Base-by-base conservation (phyloP, 1,140 invertebrate genomes). In the Trialeurodes vaporariorum region DNA sequence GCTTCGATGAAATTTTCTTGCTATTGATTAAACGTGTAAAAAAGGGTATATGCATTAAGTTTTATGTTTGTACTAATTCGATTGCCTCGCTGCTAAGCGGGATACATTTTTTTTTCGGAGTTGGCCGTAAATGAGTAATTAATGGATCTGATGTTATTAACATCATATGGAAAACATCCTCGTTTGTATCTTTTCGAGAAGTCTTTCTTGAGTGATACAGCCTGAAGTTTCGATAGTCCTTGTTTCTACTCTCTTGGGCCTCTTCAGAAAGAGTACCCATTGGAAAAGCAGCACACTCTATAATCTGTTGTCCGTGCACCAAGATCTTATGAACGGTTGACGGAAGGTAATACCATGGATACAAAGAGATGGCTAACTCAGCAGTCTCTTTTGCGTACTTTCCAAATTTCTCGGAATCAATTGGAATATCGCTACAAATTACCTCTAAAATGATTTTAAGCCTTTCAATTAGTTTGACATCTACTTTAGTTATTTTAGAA, bases 391-490 rank as follows among this genome's bases (percentile, higher is more conserved):
- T 61, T 25, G 26, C 60, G 61, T 67, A 67, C n/a, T 67, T 0
- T 13, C 34, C 65, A 49, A 61, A 67, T 40, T 2, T 13, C 9
- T 61, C 27, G 2, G 22, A 49, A 62, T 72, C 66, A 2, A 73
- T 71, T 23, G 59, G 59, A 68, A 25, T 67, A 68, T 60, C 73
- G 77, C 76, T 72, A 76, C 68, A 68, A 62, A 75, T 70, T 63
- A 71, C 72, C 70, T 74, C 71, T 58, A 74, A 70, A 70, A 76
- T 73, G 61, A 71, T 68, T 67, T 71, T 63, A 68, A 78, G 75
- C 69, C 73, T 69, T 61, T 69, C 71, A 26, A 78, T 75, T 64
- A 77, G 49, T 63, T 67, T 72, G 74, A 70, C 69, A 75, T 79
- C 74, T 63, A 76, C 66, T 22, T 74, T 74, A 24, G 69, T 78